Percentiles rank a stretch among this genome's conserved stretches.
Conservation (phyloP, 2,113 vertebrate species). For the Eudorcas thomsonii region DNA sequence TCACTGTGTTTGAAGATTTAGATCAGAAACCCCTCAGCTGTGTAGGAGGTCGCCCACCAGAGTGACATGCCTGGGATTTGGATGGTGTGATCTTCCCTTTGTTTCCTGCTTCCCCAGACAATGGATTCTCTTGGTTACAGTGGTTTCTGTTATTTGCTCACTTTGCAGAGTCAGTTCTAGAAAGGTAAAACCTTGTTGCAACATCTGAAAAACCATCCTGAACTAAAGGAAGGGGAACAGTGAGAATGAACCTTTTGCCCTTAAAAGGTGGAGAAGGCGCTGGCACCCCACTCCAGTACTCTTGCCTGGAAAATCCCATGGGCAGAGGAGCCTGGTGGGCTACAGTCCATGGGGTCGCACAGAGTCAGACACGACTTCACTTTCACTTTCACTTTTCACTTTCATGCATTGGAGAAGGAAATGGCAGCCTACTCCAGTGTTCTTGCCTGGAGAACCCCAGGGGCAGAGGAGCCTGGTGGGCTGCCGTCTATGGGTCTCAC, state of each 20-base stretch:
- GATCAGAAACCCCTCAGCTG: neutral
- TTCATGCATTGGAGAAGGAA: neutral
- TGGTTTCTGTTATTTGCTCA: neutral
- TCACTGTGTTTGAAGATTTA: conserved; percentile 11
- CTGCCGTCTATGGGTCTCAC: accelerated
- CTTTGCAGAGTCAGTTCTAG: neutral
- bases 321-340: neutral
- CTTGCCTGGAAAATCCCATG: neutral
- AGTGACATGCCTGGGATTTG: neutral
- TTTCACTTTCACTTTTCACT: neutral
- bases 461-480: neutral
- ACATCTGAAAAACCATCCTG: neutral
- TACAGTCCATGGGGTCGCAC: neutral
- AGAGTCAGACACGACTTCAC: neutral
- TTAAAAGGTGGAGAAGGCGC: neutral
- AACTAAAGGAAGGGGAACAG: neutral
- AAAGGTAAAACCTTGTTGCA: neutral
- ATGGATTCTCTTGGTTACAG: neutral
- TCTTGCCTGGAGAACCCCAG: neutral
- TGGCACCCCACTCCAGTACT: neutral
- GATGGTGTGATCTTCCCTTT: neutral
- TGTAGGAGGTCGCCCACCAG: neutral
- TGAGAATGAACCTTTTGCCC: neutral
- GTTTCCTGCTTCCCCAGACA: neutral
- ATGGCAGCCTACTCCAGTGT: neutral